Conservation (phyloP, 2,888 invertebrate species). For the Dryobota labecula region DNA sequence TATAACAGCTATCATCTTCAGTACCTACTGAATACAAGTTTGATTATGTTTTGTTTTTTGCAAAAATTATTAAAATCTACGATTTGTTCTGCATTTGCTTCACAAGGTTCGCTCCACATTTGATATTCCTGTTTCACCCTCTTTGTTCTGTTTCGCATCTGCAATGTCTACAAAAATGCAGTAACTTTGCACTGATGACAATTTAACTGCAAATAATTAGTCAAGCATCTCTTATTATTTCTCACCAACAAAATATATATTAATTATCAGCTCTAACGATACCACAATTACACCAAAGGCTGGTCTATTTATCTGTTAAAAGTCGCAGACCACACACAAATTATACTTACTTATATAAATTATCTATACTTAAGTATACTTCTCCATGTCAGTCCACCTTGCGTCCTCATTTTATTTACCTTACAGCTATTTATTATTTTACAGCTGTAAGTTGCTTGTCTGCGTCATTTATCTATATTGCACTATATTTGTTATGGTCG, state of each 20-base stretch:
- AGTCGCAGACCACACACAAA: conserved; percentile 19
- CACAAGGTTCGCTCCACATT: too few species aligned
- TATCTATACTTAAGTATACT: not conserved
- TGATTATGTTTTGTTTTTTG: too few species aligned
- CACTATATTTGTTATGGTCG: conserved; percentile 26
- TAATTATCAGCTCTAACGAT: not conserved
- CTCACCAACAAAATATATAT: not conserved
- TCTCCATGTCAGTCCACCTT: conserved; percentile 34
- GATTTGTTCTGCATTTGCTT: too few species aligned
- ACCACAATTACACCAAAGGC: not conserved
- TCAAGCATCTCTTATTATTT: not conserved
- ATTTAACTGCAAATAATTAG: not conserved
- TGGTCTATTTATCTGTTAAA: not conserved
- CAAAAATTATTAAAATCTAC: too few species aligned
- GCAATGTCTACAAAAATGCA: too few species aligned
- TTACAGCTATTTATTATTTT: conserved; percentile 37
- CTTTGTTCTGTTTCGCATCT: not conserved
- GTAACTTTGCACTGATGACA: too few species aligned
- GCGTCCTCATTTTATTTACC: conserved; percentile 18
- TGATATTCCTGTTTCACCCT: not conserved
- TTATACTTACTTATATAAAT: conserved; percentile 3
- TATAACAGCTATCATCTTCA: too few species aligned
- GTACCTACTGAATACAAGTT: too few species aligned
- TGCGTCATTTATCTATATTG: conserved; percentile 45
- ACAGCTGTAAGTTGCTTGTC: conserved; percentile 45